Evolutionary conservation across 2,888 invertebrate species (phyloP), one percentile per base, ranked within the genome.

Genomic region (Balanococcus diminutus): DNA sequence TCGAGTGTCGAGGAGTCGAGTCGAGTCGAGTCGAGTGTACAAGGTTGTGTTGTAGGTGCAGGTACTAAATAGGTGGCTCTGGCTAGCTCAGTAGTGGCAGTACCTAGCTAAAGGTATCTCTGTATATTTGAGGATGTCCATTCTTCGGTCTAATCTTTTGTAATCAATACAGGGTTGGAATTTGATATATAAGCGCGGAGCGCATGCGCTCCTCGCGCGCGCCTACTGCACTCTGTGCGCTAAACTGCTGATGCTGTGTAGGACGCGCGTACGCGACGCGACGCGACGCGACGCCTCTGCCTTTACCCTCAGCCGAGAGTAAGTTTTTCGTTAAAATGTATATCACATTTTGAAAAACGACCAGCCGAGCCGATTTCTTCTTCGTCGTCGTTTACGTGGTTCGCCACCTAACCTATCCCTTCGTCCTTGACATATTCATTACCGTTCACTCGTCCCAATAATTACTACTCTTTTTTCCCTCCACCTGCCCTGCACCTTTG

Each of bases 121-220:
- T 36, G 31, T 67, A 79, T 36, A 32, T 79, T 79, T 36, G 32
- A 67, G 75, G 75, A 32, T 79, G 75, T 36, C 75, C 75, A 79
- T 79, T 67, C 67, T 81, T 82, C 82, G 82, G 82, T 82, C 28
- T 82, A 46, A 46, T 56, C 82, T 82, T 56, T 82, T 82, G 82
- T 82, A 82, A 82, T 82, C 82, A 82, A 82, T 82, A 82, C 42
- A 56, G 56, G 82, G 75, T 79, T 36, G 75, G 75, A 79, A 79
- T 79, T 79, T 79, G 75, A 79, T 36, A 19, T 36, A 36, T 8
- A 79, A 36, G 1, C 19, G 75, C 8, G 4, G 22, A 36, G 75
- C 75, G 75, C 75, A n/a, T 22, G 75, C 75, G n/a, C 19, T 19
- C 28, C n/a, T 51, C 6, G 3, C 14, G 51, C 61, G 31, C 67